phyloP scores from a whole-genome alignment of 2,888 invertebrate species.

The Luffia ferchaultella region DNA sequence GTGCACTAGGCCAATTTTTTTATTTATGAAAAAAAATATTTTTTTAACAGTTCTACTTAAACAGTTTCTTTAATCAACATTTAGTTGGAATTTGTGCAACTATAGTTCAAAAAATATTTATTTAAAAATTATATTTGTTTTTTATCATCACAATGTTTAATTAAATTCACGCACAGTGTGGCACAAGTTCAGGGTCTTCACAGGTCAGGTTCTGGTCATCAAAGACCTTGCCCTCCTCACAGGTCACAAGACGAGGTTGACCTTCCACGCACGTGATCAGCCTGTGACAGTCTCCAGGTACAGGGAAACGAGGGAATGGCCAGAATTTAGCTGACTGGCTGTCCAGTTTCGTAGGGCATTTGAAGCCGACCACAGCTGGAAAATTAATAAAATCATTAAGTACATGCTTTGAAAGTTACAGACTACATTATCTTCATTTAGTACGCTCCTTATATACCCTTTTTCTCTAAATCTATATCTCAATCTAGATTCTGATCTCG shows the following conservation, averaged over 20 bases:
- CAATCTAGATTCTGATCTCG: too few relatives aligned
- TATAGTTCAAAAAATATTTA: too few relatives aligned
- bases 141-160: neutral
- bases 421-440: too few relatives aligned
- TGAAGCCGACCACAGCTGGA: slow-evolving; percentile 89
- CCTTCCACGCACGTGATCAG: slow-evolving; percentile 93
- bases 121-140: too few relatives aligned
- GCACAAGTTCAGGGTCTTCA: slow-evolving; percentile 75
- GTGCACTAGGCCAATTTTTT: too few relatives aligned
- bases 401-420: too few relatives aligned
- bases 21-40: too few relatives aligned
- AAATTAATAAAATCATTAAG: slow-evolving; percentile 14
- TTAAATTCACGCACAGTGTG: slow-evolving; percentile 35
- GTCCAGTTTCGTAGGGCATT: slow-evolving; percentile 86
- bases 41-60: too few relatives aligned
- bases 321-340: slow-evolving; percentile 88
- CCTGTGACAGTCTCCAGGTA: slow-evolving; percentile 86
- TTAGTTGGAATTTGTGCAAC: too few relatives aligned
- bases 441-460: too few relatives aligned
- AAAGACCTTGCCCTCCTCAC: slow-evolving; percentile 88
- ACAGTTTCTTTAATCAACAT: too few relatives aligned
- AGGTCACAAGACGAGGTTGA: slow-evolving; percentile 85
- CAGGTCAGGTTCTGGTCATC: slow-evolving; percentile 85
- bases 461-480: too few relatives aligned
- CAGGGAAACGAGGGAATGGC: slow-evolving; percentile 91